Evolutionary conservation across 2,797 vertebrate species (phyloP).

Genomic region (Pempheris klunzingeri): DNA sequence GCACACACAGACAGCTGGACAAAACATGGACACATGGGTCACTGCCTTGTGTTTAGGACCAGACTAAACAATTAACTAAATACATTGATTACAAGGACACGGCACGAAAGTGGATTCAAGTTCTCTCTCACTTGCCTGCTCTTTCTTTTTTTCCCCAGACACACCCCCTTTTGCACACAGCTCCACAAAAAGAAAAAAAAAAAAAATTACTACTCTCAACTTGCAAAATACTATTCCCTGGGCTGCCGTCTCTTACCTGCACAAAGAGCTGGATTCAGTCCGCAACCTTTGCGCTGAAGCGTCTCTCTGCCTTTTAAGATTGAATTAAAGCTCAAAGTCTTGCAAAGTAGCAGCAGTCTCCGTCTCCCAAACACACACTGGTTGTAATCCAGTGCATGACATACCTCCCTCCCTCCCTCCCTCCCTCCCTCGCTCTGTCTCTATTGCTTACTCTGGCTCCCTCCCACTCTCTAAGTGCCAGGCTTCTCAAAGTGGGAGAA

Average conservation of each 20-base stretch:
- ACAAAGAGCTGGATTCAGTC: conserved; percentile 15
- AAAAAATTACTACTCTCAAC: conserved; percentile 16
- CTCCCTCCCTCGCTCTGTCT: conserved; percentile 50
- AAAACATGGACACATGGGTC: conserved; percentile 45
- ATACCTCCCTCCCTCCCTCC: conserved; percentile 60
- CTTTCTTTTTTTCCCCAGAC: conserved; percentile 66
- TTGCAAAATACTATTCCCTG: conserved; percentile 26
- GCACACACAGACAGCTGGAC: conserved; percentile 28
- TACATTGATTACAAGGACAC: conserved; percentile 16
- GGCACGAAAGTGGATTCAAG: conserved; percentile 34
- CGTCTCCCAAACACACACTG: conserved; percentile 74
- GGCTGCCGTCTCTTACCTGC: conserved; percentile 71
- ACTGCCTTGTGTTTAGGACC: conserved; percentile 10
- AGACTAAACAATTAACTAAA: conserved; percentile 23
- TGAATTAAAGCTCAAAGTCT: conserved; percentile 42
- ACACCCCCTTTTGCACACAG: conserved; percentile 82
- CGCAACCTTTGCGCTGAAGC: conserved; percentile 23
- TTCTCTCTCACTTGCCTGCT: conserved; percentile 58
- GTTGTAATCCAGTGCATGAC: conserved; percentile 80
- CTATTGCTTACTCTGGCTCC: conserved; percentile 67
- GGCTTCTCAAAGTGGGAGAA: conserved; percentile 66
- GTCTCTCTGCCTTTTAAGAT: conserved; percentile 27
- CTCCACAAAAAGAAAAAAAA: conserved; percentile 42
- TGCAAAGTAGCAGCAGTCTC: conserved; percentile 64
- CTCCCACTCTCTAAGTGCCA: conserved; percentile 70